Percentiles rank a stretch among this genome's conserved stretches.
Evolutionary conservation across 1,140 invertebrate species (phyloP).

Genomic region (Microplitis demolitor): DNA sequence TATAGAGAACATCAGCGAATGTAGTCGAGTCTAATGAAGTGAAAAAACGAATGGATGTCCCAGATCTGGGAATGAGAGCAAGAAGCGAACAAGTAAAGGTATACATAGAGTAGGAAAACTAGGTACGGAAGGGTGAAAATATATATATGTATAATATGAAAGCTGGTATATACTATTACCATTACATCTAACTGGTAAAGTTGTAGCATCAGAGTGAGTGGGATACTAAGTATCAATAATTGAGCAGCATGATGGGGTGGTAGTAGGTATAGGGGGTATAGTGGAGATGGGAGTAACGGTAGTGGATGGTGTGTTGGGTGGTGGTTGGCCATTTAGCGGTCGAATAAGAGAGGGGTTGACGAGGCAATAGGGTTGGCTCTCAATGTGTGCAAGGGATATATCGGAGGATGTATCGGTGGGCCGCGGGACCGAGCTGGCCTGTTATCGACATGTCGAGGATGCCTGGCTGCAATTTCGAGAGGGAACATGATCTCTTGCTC

Average conservation of each 20-base stretch:
- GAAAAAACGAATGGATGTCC: slow-evolving; percentile 19
- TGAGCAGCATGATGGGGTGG: slow-evolving; percentile 53
- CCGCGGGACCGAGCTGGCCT: slow-evolving; percentile 43
- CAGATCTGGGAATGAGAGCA: slow-evolving; percentile 23
- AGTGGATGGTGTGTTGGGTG: slow-evolving; percentile 27
- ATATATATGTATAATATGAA: too few relatives aligned
- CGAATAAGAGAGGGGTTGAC: slow-evolving; percentile 36
- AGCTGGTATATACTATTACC: too few relatives aligned
- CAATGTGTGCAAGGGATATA: slow-evolving; percentile 37
- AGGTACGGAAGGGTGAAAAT: too few relatives aligned
- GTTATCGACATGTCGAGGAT: slow-evolving; percentile 62
- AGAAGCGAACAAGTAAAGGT: slow-evolving; percentile 25
- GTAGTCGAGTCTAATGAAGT: slow-evolving; percentile 19
- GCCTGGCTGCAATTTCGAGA: slow-evolving; percentile 37
- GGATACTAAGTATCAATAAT: slow-evolving; percentile 56
- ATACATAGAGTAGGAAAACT: slow-evolving; percentile 25
- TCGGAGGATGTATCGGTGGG: slow-evolving; percentile 56
- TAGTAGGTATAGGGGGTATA: neutral
- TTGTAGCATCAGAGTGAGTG: slow-evolving; percentile 27
- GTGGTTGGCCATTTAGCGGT: slow-evolving; percentile 57
- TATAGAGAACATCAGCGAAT: neutral
- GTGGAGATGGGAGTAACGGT: slow-evolving; percentile 27
- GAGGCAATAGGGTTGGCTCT: slow-evolving; percentile 26
- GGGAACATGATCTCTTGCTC: slow-evolving; percentile 17
- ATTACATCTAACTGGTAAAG: too few relatives aligned